Evolutionary conservation across 2,888 invertebrate genomes (phyloP).

Genomic region (Theristus sp.): DNA sequence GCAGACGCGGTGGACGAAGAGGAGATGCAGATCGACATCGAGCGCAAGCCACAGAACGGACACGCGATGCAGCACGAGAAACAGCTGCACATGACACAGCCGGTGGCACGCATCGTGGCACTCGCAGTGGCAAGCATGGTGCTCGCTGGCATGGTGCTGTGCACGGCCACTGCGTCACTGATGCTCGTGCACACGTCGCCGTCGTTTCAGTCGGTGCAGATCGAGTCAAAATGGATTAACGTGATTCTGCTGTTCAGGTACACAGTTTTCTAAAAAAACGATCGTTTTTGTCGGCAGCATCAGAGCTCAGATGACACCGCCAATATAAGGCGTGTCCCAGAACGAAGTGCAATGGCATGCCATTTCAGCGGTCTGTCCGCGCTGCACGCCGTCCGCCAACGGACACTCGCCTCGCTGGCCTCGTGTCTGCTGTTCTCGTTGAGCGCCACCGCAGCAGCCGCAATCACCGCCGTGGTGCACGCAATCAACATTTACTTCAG

Average conservation of each 20-base stretch:
- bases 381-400: neutral
- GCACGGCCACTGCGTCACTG: neutral
- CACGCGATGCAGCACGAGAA: too few relatives aligned
- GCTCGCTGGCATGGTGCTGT: neutral
- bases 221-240: neutral
- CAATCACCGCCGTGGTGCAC: slow-evolving; percentile 1
- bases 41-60: too few relatives aligned
- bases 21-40: too few relatives aligned
- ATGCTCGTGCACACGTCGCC: neutral
- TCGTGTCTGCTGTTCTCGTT: neutral
- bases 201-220: neutral
- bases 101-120: neutral
- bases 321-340: too few relatives aligned
- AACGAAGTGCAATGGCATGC: too few relatives aligned
- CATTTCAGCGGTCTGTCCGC: neutral
- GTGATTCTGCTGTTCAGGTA: neutral
- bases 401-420: neutral
- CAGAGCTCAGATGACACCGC: too few relatives aligned
- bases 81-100: neutral
- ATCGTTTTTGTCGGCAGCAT: neutral
- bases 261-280: neutral
- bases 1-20: too few relatives aligned
- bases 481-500: slow-evolving; percentile 4
- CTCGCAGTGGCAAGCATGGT: neutral
- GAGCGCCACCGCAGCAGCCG: neutral